Evolutionary conservation across 2,113 vertebrate species (phyloP).

Genomic region (Cyphomyrus discorhynchus): DNA sequence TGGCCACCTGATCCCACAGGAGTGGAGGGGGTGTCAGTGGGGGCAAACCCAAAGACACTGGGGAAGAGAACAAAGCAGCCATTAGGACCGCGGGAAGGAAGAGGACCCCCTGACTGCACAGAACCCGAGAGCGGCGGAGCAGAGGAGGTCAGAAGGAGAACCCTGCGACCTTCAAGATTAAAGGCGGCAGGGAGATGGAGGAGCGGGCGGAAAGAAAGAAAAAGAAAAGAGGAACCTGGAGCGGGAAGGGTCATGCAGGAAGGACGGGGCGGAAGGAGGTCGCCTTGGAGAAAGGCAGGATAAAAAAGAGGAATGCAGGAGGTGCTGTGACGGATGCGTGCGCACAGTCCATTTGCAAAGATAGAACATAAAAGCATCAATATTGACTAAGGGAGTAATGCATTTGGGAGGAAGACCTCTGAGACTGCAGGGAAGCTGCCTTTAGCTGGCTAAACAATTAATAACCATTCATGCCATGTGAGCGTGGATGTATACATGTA

Average conservation of each 20-base stretch:
- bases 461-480: not conserved
- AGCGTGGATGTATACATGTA: not conserved
- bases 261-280: not conserved
- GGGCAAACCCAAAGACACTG: not conserved
- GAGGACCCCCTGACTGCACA: not conserved
- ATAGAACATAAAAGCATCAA: not conserved
- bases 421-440: not conserved
- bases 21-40: not conserved
- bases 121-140: not conserved
- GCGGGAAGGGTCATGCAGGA: not conserved
- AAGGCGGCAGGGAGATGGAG: not conserved
- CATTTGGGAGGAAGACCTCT: not conserved
- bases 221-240: not conserved
- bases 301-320: not conserved
- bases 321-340: not conserved
- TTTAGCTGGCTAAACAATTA: not conserved
- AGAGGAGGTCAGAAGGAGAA: not conserved
- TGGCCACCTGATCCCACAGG: not conserved
- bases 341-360: not conserved
- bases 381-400: not conserved
- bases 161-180: not conserved
- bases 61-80: not conserved
- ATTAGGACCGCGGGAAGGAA: not conserved
- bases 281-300: not conserved
- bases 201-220: not conserved